Evolutionary conservation across 1,140 invertebrate genomes (phyloP).

Genomic region (Lamellibrachia luymesi): DNA sequence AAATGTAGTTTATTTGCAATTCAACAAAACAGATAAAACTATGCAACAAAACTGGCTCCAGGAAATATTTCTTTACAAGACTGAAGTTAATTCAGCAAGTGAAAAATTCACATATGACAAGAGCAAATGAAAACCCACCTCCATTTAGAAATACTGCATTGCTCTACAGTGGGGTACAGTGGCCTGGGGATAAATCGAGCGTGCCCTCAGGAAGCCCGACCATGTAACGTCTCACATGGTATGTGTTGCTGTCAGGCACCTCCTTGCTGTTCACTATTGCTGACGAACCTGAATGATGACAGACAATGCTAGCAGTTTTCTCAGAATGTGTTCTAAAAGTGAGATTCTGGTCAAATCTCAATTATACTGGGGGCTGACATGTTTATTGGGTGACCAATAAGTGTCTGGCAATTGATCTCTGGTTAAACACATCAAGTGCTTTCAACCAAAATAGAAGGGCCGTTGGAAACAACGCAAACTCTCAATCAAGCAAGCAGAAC

Average conservation of each 20-base stretch:
- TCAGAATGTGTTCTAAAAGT: too few species aligned
- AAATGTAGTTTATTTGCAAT: too few species aligned
- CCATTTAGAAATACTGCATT: constrained; percentile 93
- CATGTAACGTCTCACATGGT: constrained; percentile 64
- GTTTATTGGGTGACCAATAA: too few species aligned
- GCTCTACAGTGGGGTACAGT: constrained; percentile 85
- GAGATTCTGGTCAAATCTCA: too few species aligned
- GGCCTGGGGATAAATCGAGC: constrained; percentile 76
- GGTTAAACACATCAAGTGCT: too few species aligned
- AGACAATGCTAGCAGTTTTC: neutral
- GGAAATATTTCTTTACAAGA: neutral
- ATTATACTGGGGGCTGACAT: too few species aligned
- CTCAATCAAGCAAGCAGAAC: too few species aligned
- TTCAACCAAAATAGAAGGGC: too few species aligned
- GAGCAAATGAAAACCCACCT: constrained; percentile 31
- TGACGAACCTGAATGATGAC: neutral
- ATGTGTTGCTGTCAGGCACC: constrained; percentile 19
- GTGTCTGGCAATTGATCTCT: too few species aligned
- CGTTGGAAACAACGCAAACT: too few species aligned
- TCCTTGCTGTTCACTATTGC: constrained; percentile 9
- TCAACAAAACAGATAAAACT: neutral
- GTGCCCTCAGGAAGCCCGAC: constrained; percentile 87
- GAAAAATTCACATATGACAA: neutral
- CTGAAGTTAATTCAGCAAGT: neutral
- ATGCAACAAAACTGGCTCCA: neutral